phyloP scores from a whole-genome alignment of 2,797 vertebrate genomes.

The Octomys mimax region DNA sequence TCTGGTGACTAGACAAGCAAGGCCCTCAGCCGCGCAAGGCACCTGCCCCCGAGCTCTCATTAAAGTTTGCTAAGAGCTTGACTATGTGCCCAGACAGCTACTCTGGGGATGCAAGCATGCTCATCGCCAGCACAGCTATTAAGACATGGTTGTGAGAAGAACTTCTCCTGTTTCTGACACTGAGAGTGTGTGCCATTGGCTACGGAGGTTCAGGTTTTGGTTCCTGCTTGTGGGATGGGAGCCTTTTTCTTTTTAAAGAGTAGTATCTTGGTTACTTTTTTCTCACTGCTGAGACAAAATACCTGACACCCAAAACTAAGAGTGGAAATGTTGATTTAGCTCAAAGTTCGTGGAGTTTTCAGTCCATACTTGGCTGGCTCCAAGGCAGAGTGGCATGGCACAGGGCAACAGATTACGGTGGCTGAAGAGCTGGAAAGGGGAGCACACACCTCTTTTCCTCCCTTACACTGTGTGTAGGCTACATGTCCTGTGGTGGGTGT shows the following conservation, averaged over 20 bases:
- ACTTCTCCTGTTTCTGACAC: constrained; percentile 13
- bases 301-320: not conserved
- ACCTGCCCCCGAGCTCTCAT: constrained; percentile 48
- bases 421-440: not conserved
- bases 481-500: not conserved
- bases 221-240: not conserved
- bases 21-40: not conserved
- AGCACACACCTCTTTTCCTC: not conserved
- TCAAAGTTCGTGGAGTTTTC: not conserved
- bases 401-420: not conserved
- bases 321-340: not conserved
- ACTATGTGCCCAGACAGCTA: constrained; percentile 16
- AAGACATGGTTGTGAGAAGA: not conserved
- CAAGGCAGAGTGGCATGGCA: not conserved
- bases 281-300: not conserved
- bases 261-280: not conserved
- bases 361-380: not conserved
- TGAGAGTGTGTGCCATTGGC: constrained; percentile 39
- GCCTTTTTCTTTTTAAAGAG: not conserved
- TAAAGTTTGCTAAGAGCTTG: constrained; percentile 59
- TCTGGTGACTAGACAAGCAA: constrained; percentile 44
- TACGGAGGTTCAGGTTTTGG: not conserved
- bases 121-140: not conserved
- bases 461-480: not conserved
- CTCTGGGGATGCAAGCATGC: not conserved